These are phyloP conservation scores for Ormyrus thymus DNA, from an alignment of 2,888 invertebrate genomes.

Conservation along the genomic window DNA sequence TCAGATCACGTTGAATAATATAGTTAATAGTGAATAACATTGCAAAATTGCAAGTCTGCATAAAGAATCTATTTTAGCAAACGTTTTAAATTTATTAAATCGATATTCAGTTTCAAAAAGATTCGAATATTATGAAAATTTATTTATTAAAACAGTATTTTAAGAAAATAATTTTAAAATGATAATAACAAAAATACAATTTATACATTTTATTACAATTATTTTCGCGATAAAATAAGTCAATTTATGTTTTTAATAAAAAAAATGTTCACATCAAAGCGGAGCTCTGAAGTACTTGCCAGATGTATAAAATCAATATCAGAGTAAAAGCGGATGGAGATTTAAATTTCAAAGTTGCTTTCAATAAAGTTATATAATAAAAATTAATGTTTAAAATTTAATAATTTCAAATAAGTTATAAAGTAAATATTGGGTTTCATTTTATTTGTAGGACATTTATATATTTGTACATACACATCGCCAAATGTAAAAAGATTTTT, in stretches of 20 bases:
- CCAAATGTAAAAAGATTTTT: no score
- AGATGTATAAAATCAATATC: conserved; percentile 48
- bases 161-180: neutral
- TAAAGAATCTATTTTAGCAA: no score
- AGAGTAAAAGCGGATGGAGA: conserved; percentile 21
- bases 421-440: neutral
- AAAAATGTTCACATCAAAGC: conserved; percentile 25
- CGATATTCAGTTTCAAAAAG: neutral
- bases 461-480: no score
- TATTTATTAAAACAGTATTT: neutral
- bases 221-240: neutral
- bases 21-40: neutral
- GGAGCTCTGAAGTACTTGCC: conserved; percentile 24
- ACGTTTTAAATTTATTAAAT: neutral
- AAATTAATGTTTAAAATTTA: neutral
- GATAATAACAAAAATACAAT: neutral
- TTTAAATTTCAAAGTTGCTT: conserved; percentile 40
- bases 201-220: neutral
- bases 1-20: no score
- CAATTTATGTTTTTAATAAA: neutral
- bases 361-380: conserved; percentile 10
- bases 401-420: neutral
- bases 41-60: neutral
- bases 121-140: neutral
- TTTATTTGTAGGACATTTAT: no score